A percentile compares a stretch with the other conserved stretches of the same genome.
Conservation (phyloP, 2,888 invertebrate species). For the Arenicola marina region DNA sequence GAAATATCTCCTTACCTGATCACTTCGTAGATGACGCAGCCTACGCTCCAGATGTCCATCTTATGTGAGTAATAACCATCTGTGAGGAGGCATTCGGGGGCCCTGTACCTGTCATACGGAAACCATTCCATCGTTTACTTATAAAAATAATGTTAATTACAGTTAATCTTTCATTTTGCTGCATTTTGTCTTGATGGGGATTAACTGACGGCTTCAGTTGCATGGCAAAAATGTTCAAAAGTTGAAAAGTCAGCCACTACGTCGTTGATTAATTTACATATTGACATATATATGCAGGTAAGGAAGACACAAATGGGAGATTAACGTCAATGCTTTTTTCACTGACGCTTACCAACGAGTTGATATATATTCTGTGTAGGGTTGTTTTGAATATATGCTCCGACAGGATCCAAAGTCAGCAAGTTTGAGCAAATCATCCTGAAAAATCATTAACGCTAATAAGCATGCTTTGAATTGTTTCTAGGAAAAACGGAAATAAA, state of each 20-base stretch:
- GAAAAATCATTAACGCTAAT: too few species aligned
- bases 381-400: slow-evolving; percentile 68
- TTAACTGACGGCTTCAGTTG: too few species aligned
- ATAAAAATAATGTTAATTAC: too few species aligned
- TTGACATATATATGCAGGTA: neutral
- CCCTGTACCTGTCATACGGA: slow-evolving; percentile 60
- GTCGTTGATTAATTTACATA: too few species aligned
- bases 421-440: slow-evolving; percentile 66
- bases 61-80: slow-evolving; percentile 72
- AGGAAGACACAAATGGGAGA: neutral
- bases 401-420: slow-evolving; percentile 71
- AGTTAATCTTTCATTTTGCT: too few species aligned
- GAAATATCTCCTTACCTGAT: slow-evolving; percentile 63
- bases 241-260: too few species aligned
- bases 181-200: too few species aligned
- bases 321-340: neutral
- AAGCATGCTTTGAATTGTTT: too few species aligned
- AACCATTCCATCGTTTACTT: too few species aligned
- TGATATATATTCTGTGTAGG: slow-evolving; percentile 74
- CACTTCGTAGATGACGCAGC: slow-evolving; percentile 74
- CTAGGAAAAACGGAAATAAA: too few species aligned
- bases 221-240: too few species aligned
- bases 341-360: slow-evolving; percentile 68
- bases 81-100: slow-evolving; percentile 73
- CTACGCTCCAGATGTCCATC: slow-evolving; percentile 75